Percentiles rank a stretch among this genome's conserved stretches.
phyloP scores from a whole-genome alignment of 2,797 vertebrate genomes.

The Mus spretus region DNA sequence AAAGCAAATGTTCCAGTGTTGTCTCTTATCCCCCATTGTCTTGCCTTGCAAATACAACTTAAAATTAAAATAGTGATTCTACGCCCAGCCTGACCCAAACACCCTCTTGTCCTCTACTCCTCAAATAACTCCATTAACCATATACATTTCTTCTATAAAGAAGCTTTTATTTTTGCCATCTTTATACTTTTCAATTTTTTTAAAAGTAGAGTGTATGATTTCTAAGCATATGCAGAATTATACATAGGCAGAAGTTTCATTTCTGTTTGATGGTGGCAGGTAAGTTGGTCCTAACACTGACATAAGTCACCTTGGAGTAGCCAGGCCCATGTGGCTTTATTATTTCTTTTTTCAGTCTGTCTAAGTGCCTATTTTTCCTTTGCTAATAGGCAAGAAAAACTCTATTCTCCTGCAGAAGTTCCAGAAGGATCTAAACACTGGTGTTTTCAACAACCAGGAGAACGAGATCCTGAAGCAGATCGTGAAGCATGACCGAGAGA shows the following conservation, averaged over 20 bases:
- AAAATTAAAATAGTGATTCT: neutral
- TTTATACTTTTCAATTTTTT: neutral
- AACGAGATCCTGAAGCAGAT: conserved; percentile 99
- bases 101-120: neutral
- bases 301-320: accelerated
- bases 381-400: conserved; percentile 97
- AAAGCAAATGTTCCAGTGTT: neutral
- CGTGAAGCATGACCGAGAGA: conserved; percentile 98
- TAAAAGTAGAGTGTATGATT: neutral
- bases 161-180: neutral
- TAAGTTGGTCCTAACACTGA: neutral
- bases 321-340: accelerated
- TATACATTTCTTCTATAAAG: neutral
- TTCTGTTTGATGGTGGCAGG: neutral
- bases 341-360: neutral
- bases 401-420: conserved; percentile 99
- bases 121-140: neutral
- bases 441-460: conserved; percentile 99
- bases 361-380: conserved; percentile 82
- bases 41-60: neutral
- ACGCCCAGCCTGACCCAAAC: neutral
- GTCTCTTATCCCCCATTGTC: neutral
- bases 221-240: neutral
- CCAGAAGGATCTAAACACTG: conserved; percentile 99
- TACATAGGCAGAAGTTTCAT: accelerated